Evolutionary conservation across 2,113 vertebrate species (phyloP), one percentile per base, ranked within the genome.

Genomic region (Chaetops frenatus): DNA sequence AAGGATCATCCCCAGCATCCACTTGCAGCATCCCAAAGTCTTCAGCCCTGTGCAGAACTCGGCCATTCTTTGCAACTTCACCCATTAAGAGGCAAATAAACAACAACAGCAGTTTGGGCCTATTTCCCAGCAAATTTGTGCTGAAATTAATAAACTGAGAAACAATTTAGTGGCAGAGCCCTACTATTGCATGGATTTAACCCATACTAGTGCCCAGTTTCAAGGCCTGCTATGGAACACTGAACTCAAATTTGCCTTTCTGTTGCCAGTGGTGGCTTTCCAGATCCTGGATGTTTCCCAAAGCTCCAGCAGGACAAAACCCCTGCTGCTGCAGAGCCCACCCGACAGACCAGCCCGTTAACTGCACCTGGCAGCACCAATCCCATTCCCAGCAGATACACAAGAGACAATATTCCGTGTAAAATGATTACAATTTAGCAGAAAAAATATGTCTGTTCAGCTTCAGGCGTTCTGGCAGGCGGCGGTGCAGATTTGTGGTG

Each of bases 401-500:
- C 5, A 9, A 11, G 62, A 74, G 53, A 71, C 73, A 33, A 81
- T 93, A 94, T 83, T 28, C 95, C 72, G 8, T 15, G 42, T 81
- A 44, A 94, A 96, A 91, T 2, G 62, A 86, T 90, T 70, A 88
- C 25, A 4, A 66, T 93, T 96, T 78, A 91, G 89, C 85, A 90
- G 72, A 40, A 85, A 93, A 91, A 51, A n/a, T n/a, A n/a, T 18
- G 36, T 45, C 60, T 74, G 72, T 38, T 92, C 72, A 88, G 93
- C 94, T 64, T 1, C 16, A 62, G 92, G 94, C 88, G 0, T 23
- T 48, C 74, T 88, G 95, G 95, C 94, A 94, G 93, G 81, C 35
- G 1, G 73, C 9, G 7, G 80, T 76, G 92, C 93, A 90, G 92
- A 94, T 95, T 88, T 94, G 92, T 25, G 93, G 92, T 92, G 92